Evolutionary conservation across 2,888 invertebrate genomes (phyloP).

Genomic region (Acanthosoma haemorrhoidale): DNA sequence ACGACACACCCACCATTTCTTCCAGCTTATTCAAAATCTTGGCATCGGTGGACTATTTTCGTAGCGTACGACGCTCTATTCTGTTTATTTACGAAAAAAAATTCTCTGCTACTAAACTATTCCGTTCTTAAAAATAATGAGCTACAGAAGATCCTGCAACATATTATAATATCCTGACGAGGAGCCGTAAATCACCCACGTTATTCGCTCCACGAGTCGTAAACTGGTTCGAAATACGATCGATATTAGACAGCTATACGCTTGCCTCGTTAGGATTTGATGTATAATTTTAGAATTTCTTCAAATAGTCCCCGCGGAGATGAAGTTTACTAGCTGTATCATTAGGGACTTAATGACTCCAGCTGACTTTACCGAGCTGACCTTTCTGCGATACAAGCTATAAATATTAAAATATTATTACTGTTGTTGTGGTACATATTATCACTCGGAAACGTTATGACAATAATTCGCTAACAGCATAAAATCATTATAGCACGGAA

Average conservation of each 20-base stretch:
- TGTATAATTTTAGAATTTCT: neutral
- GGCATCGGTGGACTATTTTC: neutral
- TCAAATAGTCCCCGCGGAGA: neutral
- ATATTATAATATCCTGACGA: neutral
- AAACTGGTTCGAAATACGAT: neutral
- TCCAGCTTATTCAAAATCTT: neutral
- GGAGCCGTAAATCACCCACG: neutral
- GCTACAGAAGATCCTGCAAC: neutral
- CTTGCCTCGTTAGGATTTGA: neutral
- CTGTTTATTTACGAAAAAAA: conserved; percentile 4
- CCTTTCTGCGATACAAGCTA: neutral
- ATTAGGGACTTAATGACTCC: neutral
- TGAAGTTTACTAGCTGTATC: neutral
- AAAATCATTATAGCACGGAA: too few relatives aligned
- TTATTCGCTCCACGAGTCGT: neutral
- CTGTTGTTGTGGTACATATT: too few relatives aligned
- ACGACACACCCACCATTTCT: neutral
- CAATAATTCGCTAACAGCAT: too few relatives aligned
- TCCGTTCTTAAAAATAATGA: too few relatives aligned
- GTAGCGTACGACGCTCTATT: neutral
- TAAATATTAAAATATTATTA: too few relatives aligned
- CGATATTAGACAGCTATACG: neutral
- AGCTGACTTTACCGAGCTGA: neutral
- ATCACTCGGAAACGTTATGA: too few relatives aligned
- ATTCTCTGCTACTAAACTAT: too few relatives aligned